Percentiles rank a stretch among this genome's conserved stretches.
Conservation (phyloP, 2,888 invertebrate species). For the Diabrotica balteata region DNA sequence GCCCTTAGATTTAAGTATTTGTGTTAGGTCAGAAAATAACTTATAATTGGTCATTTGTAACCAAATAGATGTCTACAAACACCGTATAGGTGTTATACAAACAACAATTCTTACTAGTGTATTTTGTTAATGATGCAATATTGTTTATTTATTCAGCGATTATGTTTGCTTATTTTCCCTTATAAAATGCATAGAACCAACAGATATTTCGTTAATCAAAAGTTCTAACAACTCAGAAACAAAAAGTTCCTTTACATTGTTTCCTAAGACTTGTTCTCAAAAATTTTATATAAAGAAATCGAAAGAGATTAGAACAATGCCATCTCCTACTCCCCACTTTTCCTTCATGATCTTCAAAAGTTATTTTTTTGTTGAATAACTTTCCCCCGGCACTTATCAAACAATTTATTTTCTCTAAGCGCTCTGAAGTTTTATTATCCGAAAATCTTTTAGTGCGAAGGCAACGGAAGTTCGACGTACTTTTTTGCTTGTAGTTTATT, state of each 20-base stretch:
- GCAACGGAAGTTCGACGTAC: too few species aligned
- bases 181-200: neutral
- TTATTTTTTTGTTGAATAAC: constrained; percentile 22
- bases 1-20: too few species aligned
- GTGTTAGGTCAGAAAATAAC: too few species aligned
- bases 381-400: constrained; percentile 28
- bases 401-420: constrained; percentile 34
- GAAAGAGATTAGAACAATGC: constrained; percentile 20
- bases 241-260: constrained; percentile 13
- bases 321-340: neutral
- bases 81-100: too few species aligned
- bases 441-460: constrained; percentile 18
- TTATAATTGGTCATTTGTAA: too few species aligned
- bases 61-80: too few species aligned
- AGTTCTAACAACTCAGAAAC: constrained; percentile 9
- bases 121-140: too few species aligned
- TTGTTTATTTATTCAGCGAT: too few species aligned
- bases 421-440: constrained; percentile 35
- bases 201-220: constrained; percentile 7
- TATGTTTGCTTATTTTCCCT: too few species aligned
- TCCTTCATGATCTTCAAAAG: constrained; percentile 21
- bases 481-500: too few species aligned
- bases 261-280: constrained; percentile 11
- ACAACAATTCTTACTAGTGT: too few species aligned
- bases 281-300: constrained; percentile 8